Conservation (phyloP, 2,888 invertebrate genomes). For the Cosmopolites sordidus region DNA sequence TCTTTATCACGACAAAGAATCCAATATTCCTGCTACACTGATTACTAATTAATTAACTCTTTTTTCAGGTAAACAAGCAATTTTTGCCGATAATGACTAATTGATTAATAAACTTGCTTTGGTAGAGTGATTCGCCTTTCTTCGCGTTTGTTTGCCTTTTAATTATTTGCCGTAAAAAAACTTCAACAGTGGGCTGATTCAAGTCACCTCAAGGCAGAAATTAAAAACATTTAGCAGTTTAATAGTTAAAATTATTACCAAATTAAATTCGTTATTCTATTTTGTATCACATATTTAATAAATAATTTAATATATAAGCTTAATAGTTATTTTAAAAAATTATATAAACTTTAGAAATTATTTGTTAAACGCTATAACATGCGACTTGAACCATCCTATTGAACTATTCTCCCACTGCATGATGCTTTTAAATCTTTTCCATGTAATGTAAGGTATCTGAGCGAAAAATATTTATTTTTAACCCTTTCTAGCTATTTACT, state of each 20-base stretch:
- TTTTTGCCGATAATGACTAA: slow-evolving; percentile 20
- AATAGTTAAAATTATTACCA: too few relatives aligned
- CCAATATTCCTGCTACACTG: slow-evolving; percentile 8
- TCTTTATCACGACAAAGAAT: background rate
- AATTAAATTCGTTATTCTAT: too few relatives aligned
- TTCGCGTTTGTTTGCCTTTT: slow-evolving; percentile 15
- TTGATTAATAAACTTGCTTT: slow-evolving; percentile 21
- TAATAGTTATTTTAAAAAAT: too few relatives aligned
- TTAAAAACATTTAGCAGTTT: too few relatives aligned
- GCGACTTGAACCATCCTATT: background rate
- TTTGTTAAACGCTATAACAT: too few relatives aligned
- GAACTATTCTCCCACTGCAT: background rate
- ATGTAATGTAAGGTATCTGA: slow-evolving; percentile 18
- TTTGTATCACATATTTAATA: too few relatives aligned
- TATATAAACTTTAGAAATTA: too few relatives aligned
- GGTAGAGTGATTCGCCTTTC: slow-evolving; percentile 16
- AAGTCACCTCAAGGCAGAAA: too few relatives aligned
- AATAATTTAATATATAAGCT: too few relatives aligned
- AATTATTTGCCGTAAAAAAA: slow-evolving; percentile 7
- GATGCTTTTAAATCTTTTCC: slow-evolving; percentile 10
- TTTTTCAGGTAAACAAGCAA: slow-evolving; percentile 14
- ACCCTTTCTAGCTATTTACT: slow-evolving; percentile 21
- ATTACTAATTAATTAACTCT: slow-evolving; percentile 18
- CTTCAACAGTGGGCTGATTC: slow-evolving; percentile 1
- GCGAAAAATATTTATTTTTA: slow-evolving; percentile 22